Percentiles rank a stretch among this genome's conserved stretches.
Conservation (phyloP, 2,797 vertebrate genomes). For the Serranus cabrilla region DNA sequence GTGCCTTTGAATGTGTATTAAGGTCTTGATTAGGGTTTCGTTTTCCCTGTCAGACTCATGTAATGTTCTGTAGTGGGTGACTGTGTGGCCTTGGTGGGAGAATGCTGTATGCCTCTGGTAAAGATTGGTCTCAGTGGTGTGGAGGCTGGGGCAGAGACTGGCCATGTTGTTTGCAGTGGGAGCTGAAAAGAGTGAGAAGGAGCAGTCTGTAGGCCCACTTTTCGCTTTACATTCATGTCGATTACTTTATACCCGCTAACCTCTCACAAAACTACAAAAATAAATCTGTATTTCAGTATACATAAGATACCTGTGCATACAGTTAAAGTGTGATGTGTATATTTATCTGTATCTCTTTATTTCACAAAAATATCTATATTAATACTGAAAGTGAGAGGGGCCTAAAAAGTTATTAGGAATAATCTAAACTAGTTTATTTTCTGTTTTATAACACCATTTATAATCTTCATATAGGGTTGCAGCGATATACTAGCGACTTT, state of each 20-base stretch:
- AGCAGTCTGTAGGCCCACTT: neutral
- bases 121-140: slow-evolving; percentile 41
- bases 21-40: slow-evolving; percentile 78
- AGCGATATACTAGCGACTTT: too few relatives aligned
- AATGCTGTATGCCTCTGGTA: slow-evolving; percentile 27
- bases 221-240: slow-evolving; percentile 16
- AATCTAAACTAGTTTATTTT: neutral
- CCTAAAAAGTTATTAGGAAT: neutral
- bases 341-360: neutral
- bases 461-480: neutral
- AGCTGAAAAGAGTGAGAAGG: neutral
- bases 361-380: neutral
- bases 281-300: neutral
- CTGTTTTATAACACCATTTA: neutral
- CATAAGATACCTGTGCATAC: neutral
- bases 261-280: neutral
- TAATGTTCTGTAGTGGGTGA: slow-evolving; percentile 73
- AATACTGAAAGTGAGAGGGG: neutral
- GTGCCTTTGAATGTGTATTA: slow-evolving; percentile 79
- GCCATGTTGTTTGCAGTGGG: slow-evolving; percentile 17
- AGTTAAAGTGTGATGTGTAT: neutral
- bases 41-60: slow-evolving; percentile 75
- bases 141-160: slow-evolving; percentile 21
- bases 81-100: slow-evolving; percentile 47
- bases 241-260: neutral